A percentile compares a stretch with the other conserved stretches of the same genome.
Evolutionary conservation across 1,140 invertebrate genomes (phyloP).

Genomic region (Campoletis sonorensis): DNA sequence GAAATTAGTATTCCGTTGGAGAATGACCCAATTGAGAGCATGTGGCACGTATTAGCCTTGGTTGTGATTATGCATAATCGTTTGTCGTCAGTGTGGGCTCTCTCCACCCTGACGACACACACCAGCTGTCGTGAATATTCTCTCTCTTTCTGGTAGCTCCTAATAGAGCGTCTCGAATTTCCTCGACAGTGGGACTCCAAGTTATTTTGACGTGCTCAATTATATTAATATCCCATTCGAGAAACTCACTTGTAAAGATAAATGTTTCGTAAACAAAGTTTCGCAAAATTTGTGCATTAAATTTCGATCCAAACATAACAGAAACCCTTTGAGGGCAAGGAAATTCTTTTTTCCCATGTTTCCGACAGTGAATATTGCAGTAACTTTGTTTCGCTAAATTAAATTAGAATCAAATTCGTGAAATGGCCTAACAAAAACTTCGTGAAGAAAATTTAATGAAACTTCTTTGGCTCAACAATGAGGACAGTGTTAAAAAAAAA

Average conservation of each 20-base stretch:
- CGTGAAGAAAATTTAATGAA: no score
- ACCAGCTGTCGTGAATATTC: slow-evolving; percentile 54
- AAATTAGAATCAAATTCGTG: no score
- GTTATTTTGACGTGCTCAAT: slow-evolving; percentile 34
- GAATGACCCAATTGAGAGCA: slow-evolving; percentile 66
- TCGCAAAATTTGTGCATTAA: background rate
- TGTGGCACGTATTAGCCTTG: slow-evolving; percentile 61
- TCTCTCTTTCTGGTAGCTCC: background rate
- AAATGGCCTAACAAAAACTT: no score
- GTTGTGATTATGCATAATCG: slow-evolving; percentile 72
- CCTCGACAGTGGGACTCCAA: slow-evolving; percentile 2
- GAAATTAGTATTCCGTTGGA: slow-evolving; percentile 57
- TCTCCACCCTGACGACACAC: slow-evolving; percentile 11
- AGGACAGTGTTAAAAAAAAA: no score
- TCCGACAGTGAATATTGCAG: no score
- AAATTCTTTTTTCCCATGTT: background rate
- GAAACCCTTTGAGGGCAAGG: background rate
- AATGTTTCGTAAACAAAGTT: slow-evolving; percentile 22
- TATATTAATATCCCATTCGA: slow-evolving; percentile 4
- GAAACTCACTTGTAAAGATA: background rate
- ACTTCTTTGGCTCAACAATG: no score
- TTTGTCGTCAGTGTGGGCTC: slow-evolving; percentile 39
- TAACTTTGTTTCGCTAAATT: no score
- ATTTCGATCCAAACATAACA: background rate
- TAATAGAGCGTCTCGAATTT: slow-evolving; percentile 17